These are phyloP conservation scores for Meteorus colon DNA, from an alignment of 2,888 invertebrate species.

Conservation along the genomic window DNA sequence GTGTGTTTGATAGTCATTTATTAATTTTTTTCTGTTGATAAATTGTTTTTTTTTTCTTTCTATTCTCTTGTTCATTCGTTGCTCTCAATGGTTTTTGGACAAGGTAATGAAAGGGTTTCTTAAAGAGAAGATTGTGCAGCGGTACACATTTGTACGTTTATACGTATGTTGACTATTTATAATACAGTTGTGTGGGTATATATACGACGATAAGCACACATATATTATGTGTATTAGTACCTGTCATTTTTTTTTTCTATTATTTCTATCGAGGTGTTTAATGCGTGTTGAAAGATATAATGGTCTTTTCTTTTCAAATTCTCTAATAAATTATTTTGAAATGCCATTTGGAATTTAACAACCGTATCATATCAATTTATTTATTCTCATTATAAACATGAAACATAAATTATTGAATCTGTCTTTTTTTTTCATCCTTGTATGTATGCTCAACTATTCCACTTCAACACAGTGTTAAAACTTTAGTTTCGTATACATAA, in stretches of 20 bases:
- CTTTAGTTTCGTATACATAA: no score
- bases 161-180: not conserved
- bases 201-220: conserved; percentile 6
- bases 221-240: not conserved
- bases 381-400: conserved; percentile 1
- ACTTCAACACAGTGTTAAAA: no score
- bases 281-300: conserved; percentile 9
- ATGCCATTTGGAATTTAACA: conserved; percentile 1
- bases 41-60: not conserved
- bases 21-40: conserved; percentile 13
- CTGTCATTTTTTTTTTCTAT: not conserved
- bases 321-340: conserved; percentile 4
- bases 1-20: conserved; percentile 20
- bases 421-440: not conserved
- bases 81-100: not conserved
- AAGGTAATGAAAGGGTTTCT: conserved; percentile 11
- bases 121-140: not conserved
- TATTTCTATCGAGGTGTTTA: conserved; percentile 1
- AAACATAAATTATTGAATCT: not conserved
- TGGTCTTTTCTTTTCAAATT: not conserved
- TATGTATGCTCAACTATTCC: no score
- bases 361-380: not conserved
- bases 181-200: not conserved
- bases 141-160: not conserved
- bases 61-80: not conserved